A percentile compares a stretch with the other conserved stretches of the same genome.
Evolutionary conservation across 2,888 invertebrate genomes (phyloP).

Genomic region (Cheilosia scutellata): DNA sequence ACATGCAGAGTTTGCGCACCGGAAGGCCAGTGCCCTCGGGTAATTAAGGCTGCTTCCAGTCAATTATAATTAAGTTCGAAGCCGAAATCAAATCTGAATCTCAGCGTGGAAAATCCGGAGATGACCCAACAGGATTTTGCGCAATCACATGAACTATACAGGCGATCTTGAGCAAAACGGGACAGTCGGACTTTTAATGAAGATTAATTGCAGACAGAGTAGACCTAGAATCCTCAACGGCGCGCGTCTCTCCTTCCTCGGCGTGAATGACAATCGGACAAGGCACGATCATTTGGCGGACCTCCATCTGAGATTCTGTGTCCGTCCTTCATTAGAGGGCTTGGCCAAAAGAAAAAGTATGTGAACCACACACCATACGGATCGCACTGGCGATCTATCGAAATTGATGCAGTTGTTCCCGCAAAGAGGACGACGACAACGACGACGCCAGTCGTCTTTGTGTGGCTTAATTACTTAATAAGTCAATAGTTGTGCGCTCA

Average conservation of each 20-base stretch:
- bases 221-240: conserved; percentile 47
- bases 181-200: conserved; percentile 80
- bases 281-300: conserved; percentile 65
- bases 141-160: conserved; percentile 34
- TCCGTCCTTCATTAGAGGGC: conserved; percentile 54
- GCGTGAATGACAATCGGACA: conserved; percentile 59
- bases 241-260: background rate
- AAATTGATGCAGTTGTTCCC: conserved; percentile 59
- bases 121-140: conserved; percentile 67
- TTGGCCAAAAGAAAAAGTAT: conserved; percentile 46
- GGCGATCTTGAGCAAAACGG: background rate
- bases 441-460: conserved; percentile 66
- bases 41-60: conserved; percentile 66
- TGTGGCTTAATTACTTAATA: conserved; percentile 73
- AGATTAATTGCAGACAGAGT: conserved; percentile 82
- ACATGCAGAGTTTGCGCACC: conserved; percentile 42
- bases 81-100: conserved; percentile 50
- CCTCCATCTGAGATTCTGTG: conserved; percentile 64
- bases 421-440: conserved; percentile 27
- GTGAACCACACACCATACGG: conserved; percentile 23
- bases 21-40: conserved; percentile 66
- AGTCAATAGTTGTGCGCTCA: conserved; percentile 74
- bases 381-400: conserved; percentile 42
- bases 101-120: conserved; percentile 49
- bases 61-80: conserved; percentile 60